phyloP scores from a whole-genome alignment of 2,113 vertebrate species.

The Bubo blakistoni region DNA sequence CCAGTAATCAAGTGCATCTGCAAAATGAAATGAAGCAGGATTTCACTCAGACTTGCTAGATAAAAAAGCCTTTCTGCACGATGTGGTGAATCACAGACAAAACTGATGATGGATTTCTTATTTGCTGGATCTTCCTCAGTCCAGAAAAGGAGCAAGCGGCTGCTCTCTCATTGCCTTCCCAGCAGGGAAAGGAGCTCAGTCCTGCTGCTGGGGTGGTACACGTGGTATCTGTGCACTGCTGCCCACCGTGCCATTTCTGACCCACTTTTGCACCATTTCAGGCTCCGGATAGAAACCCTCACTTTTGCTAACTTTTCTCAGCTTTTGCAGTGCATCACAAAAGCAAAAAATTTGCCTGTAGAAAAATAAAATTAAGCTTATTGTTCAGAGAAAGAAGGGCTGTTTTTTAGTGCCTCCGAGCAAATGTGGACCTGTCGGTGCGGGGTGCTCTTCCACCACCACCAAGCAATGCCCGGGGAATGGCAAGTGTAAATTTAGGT shows the following conservation, averaged over 20 bases:
- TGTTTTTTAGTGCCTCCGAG: not conserved
- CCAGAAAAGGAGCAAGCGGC: not conserved
- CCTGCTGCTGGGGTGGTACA: not conserved
- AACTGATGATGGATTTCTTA: not conserved
- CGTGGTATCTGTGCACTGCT: not conserved
- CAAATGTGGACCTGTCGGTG: not conserved
- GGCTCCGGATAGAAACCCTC: not conserved
- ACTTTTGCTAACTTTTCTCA: not conserved
- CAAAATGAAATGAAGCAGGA: not conserved
- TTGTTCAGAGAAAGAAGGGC: not conserved
- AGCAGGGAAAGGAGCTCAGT: not conserved
- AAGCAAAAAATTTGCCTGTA: not conserved
- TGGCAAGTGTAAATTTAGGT: not conserved
- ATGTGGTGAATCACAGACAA: not conserved
- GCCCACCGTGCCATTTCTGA: not conserved
- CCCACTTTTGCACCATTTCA: not conserved
- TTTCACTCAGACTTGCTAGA: not conserved
- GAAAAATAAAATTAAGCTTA: not conserved
- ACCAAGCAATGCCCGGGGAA: not conserved
- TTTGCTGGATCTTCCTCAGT: not conserved
- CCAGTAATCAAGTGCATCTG: not conserved
- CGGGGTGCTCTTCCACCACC: not conserved
- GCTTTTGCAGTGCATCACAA: not conserved
- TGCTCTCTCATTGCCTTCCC: not conserved
- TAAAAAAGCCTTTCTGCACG: not conserved